Evolutionary conservation across 2,113 vertebrate species (phyloP), one percentile per base, ranked within the genome.

Genomic region (Cheilinus undulatus): DNA sequence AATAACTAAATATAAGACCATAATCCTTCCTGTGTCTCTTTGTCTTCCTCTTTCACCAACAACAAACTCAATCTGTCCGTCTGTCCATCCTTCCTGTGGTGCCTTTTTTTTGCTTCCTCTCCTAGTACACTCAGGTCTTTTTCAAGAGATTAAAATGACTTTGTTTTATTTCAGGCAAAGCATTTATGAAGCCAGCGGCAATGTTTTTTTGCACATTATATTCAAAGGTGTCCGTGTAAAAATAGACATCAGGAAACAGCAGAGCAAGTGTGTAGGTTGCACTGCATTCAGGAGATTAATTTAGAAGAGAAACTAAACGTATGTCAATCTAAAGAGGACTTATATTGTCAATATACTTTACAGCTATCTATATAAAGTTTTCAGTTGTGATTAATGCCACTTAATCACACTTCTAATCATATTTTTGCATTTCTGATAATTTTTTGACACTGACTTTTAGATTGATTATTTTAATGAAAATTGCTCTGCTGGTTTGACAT

Each of bases 1-100:
- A 26, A 14, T 28, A 34, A 73, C 80, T 83, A 83, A 77, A 85
- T 65, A 65, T 70, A 50, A 78, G 40, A 63, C 80, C 27, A 56
- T 78, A 76, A 81, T 78, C 74, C 80, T 60, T 65, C 63, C 80
- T 78, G 59, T 65, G 48, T 66, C 48, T 50, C 36, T 34, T 52
- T 34, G 20, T 54, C 14, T 63, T 27, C 51, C 27, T 53, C 43
- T 3, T 43, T 58, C 52, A 36, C n/a, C n/a, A n/a, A n/a, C n/a
- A n/a, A n/a, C n/a, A n/a, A n/a, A n/a, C n/a, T 14, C 3, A 43
- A 28, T 69, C 52, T 0, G 24, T 38, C 61, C 38, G 11, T 83
- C 70, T 34, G 51, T 15, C 10, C 38, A 10, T 32, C 9, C 36
- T 13, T 48, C 48, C 34, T 12, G 53, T 20, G 23, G 20, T 0